Base-by-base conservation (phyloP, 2,888 invertebrate species). In the Nemapogon koenigi region DNA sequence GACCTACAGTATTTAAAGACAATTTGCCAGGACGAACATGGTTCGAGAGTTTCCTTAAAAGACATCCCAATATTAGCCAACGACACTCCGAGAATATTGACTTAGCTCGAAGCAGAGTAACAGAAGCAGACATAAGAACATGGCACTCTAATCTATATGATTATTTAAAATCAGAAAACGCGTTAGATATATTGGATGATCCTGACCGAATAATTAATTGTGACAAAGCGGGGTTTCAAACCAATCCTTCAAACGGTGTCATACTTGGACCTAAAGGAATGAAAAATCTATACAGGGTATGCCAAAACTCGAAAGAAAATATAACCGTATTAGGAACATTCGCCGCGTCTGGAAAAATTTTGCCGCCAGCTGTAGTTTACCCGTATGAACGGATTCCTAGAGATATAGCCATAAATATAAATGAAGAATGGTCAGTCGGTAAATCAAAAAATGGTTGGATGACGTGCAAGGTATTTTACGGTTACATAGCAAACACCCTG, bases 401-500 rank as follows among this genome's bases (percentile, higher is more conserved):
- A 6, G 31, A 16, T 14, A 41, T 29, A 33, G 35, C 3, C 27
- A 36, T 16, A 39, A 37, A 39, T 41, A 41, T 28, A 14, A 36
- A 38, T 28, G 16, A 41, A 8, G 37, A 35, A 15, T 43, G 41
- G 43, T 28, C 33, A 19, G 30, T 38, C n/a, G 41, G 39, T 4
- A 43, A 30, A 22, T 41, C 41, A 16, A 28, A 41, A 11, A 39
- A 26, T 13, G 36, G 41, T 14, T 43, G 43, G 43, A 43, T 43
- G 41, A 41, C 43, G 1, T 33, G 38, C 22, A 25, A 39, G 15
- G 39, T 29, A 13, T 43, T 41, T 27, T 37, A 39, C 39, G 43
- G 39, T 19, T 43, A 41, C 11, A 27, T 41, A 7, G 37, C 22
- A n/a, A 35, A 43, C 27, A 27, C 15, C 3, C n/a, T 30, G 4